phyloP scores from a whole-genome alignment of 2,113 vertebrate genomes.

The Cynocephalus volans region DNA sequence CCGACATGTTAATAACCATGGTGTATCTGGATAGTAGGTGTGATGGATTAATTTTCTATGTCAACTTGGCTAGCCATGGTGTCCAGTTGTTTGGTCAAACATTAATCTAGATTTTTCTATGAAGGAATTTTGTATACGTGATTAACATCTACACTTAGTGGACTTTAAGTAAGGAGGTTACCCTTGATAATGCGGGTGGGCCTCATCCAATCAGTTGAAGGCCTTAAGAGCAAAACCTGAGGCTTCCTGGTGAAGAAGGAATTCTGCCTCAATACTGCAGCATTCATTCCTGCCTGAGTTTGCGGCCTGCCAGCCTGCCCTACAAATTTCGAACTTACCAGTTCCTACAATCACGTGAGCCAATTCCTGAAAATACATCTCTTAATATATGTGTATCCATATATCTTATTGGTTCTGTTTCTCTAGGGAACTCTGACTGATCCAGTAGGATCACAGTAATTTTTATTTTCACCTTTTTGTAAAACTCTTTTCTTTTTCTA shows the following conservation, averaged over 20 bases:
- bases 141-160: neutral
- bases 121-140: neutral
- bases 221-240: neutral
- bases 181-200: neutral
- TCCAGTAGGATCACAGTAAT: neutral
- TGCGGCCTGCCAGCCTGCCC: neutral
- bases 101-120: neutral
- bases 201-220: neutral
- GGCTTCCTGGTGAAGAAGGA: neutral
- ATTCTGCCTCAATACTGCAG: neutral
- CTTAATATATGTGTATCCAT: neutral
- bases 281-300: neutral
- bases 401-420: neutral
- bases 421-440: neutral
- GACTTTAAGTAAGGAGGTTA: neutral
- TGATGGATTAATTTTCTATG: neutral
- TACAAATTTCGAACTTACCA: neutral
- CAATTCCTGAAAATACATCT: neutral
- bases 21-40: neutral
- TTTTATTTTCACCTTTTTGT: neutral
- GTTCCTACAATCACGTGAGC: neutral
- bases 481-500: neutral
- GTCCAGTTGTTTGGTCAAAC: neutral
- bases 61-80: neutral
- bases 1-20: neutral